A percentile compares a stretch with the other conserved stretches of the same genome.
These are phyloP conservation scores for Octodon degus DNA, from an alignment of 2,113 vertebrate genomes.

Conservation along the genomic window DNA sequence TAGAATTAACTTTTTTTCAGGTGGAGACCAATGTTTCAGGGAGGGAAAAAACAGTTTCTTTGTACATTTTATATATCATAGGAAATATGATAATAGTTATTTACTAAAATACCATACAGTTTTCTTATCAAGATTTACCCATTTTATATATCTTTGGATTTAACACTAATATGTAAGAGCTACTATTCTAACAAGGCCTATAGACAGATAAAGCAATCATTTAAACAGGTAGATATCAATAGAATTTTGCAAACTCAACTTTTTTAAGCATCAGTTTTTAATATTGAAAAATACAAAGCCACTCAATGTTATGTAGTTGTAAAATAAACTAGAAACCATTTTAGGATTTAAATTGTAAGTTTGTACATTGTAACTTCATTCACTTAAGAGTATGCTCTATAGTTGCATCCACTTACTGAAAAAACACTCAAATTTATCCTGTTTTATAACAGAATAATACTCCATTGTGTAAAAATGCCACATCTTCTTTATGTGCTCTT, in stretches of 20 bases:
- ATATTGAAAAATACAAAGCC: not conserved
- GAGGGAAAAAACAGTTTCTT: not conserved
- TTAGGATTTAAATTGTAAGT: not conserved
- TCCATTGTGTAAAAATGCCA: no score
- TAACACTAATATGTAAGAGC: not conserved
- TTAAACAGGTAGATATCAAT: not conserved
- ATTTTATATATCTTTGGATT: not conserved
- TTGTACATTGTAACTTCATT: not conserved
- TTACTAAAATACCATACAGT: not conserved
- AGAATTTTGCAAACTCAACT: not conserved
- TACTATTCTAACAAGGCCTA: not conserved
- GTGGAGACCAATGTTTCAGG: not conserved
- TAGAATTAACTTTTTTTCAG: not conserved
- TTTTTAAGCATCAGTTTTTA: not conserved
- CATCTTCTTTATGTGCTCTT: no score
- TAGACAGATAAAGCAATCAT: not conserved
- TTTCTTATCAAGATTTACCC: not conserved
- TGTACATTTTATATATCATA: not conserved
- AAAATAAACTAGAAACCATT: not conserved
- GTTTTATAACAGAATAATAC: no score
- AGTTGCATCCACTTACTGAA: no score
- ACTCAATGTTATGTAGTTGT: not conserved
- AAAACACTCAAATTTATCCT: no score
- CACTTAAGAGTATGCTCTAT: no score
- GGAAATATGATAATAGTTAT: not conserved